These are phyloP conservation scores for Ruditapes philippinarum DNA, from an alignment of 1,140 invertebrate genomes.

Conservation along the genomic window DNA sequence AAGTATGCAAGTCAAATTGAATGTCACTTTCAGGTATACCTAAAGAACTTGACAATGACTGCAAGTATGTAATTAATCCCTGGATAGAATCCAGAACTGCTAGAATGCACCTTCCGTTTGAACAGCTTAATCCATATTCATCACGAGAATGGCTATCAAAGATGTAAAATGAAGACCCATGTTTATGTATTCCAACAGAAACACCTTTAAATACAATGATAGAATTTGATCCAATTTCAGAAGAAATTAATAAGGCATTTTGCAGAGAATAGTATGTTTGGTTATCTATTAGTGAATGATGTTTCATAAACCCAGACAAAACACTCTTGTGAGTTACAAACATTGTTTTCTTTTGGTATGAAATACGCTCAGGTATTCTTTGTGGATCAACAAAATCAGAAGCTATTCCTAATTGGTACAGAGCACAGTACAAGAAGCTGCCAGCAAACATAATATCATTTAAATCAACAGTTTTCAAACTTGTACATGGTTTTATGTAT, in stretches of 20 bases:
- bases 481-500: background rate
- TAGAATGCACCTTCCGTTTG: background rate
- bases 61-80: background rate
- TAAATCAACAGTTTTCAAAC: background rate
- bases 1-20: conserved; percentile 30
- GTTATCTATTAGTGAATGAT: background rate
- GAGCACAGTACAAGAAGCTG: conserved; percentile 31
- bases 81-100: conserved; percentile 1
- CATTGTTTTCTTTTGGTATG: background rate
- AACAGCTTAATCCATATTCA: conserved; percentile 24
- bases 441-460: conserved; percentile 38
- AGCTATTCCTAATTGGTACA: background rate
- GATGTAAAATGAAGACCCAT: background rate
- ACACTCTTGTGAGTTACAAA: background rate
- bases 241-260: background rate
- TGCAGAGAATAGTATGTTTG: background rate
- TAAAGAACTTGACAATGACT: background rate
- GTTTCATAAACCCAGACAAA: background rate
- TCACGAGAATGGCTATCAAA: conserved; percentile 52
- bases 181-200: background rate
- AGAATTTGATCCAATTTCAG: background rate
- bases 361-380: background rate
- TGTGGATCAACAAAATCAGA: background rate
- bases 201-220: conserved; percentile 26
- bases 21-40: background rate